These are phyloP conservation scores for Steinernema scapterisci DNA, from an alignment of 2,888 invertebrate genomes.

Conservation along the genomic window DNA sequence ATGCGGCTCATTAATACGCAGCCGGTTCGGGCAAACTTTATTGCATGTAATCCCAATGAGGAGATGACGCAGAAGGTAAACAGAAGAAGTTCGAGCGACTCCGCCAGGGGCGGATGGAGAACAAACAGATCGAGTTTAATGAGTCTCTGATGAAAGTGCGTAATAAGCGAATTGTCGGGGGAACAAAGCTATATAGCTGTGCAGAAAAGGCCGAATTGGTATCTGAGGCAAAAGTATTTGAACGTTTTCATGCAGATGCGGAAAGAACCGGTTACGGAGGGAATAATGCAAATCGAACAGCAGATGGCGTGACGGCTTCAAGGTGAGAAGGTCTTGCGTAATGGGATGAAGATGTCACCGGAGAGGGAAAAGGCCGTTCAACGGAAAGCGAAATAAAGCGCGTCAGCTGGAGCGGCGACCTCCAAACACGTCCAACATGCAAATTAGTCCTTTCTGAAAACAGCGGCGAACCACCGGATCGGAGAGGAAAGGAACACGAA, in stretches of 20 bases:
- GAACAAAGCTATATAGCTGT: too few species aligned
- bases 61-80: background rate
- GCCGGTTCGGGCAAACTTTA: background rate
- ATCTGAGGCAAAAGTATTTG: too few species aligned
- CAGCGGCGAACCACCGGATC: background rate
- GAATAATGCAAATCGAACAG: slow-evolving; percentile 6
- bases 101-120: background rate
- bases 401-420: background rate
- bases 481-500: background rate
- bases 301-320: slow-evolving; percentile 16
- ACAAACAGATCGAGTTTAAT: background rate
- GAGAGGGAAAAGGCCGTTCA: background rate
- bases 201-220: too few species aligned
- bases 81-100: background rate
- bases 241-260: background rate
- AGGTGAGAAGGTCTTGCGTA: slow-evolving; percentile 1
- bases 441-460: background rate
- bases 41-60: background rate
- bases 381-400: background rate
- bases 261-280: background rate
- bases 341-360: background rate
- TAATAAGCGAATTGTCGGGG: background rate
- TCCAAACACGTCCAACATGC: background rate
- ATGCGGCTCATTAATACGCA: too few species aligned
- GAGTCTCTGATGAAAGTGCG: background rate